Percentiles rank a stretch among this genome's conserved stretches.
Conservation (phyloP, 2,888 invertebrate genomes). For the Ochropleura leucogaster region DNA sequence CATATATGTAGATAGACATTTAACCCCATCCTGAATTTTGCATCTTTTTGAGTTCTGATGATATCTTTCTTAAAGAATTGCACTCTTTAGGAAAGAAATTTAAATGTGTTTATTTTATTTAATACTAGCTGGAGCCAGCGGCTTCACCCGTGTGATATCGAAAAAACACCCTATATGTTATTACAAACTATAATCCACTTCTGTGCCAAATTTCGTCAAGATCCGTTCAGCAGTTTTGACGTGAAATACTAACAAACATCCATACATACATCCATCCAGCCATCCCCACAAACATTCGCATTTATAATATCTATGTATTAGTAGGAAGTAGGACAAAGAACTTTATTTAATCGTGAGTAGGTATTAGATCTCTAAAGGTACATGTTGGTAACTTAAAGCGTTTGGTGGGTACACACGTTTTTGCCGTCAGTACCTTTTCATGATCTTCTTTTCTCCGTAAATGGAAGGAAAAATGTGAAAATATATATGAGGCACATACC, state of each 20-base stretch:
- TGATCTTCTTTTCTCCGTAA: conserved; percentile 46
- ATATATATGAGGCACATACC: conserved; percentile 44
- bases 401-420: conserved; percentile 38
- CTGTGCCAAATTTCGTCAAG: too few relatives aligned
- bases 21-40: neutral
- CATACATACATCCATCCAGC: too few relatives aligned
- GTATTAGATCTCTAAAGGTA: neutral
- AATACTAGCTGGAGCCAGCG: neutral
- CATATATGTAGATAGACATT: neutral
- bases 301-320: too few relatives aligned
- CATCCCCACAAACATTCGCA: too few relatives aligned
- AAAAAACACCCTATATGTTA: too few relatives aligned
- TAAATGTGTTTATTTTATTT: neutral
- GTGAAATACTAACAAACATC: too few relatives aligned
- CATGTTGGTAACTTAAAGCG: conserved; percentile 6
- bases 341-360: neutral
- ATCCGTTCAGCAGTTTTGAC: too few relatives aligned
- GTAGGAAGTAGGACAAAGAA: neutral
- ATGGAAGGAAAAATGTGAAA: conserved; percentile 51
- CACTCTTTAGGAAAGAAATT: neutral
- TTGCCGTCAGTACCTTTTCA: conserved; percentile 39
- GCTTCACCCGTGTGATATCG: too few relatives aligned
- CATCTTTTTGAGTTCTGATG: neutral
- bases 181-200: too few relatives aligned
- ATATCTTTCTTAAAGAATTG: too few relatives aligned